These are phyloP conservation scores for Drosophila lacicola DNA, from an alignment of 2,888 invertebrate species.

Conservation along the genomic window DNA sequence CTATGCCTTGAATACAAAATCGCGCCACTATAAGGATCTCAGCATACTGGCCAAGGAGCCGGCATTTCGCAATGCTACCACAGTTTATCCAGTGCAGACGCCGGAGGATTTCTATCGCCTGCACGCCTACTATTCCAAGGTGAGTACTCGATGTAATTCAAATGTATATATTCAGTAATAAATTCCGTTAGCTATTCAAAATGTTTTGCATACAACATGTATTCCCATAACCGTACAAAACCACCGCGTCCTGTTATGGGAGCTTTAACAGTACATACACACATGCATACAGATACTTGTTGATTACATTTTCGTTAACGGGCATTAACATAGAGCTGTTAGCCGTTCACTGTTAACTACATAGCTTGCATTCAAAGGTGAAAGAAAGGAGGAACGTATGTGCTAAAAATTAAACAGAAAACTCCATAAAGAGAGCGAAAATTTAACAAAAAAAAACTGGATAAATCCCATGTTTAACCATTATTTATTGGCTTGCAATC, in stretches of 20 bases:
- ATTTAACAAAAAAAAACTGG: too few relatives aligned
- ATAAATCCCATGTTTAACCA: too few relatives aligned
- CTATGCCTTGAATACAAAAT: slow-evolving; percentile 76
- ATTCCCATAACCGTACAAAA: too few relatives aligned
- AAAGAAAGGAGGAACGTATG: too few relatives aligned
- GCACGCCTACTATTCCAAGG: slow-evolving; percentile 90
- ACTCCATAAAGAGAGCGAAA: too few relatives aligned
- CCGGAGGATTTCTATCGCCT: slow-evolving; percentile 89
- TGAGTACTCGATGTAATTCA: slow-evolving; percentile 79
- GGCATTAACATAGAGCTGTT: slow-evolving; percentile 20
- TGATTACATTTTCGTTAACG: background rate
- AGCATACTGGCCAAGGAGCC: slow-evolving; percentile 83
- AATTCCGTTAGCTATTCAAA: background rate
- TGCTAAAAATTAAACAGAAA: too few relatives aligned
- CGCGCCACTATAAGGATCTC: slow-evolving; percentile 85
- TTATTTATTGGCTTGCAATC: too few relatives aligned
- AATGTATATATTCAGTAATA: background rate
- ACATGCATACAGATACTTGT: too few relatives aligned
- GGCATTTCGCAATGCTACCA: slow-evolving; percentile 87
- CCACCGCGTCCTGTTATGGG: too few relatives aligned
- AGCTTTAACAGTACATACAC: too few relatives aligned
- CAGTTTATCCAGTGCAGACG: slow-evolving; percentile 88
- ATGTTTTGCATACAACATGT: too few relatives aligned
- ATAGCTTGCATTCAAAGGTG: too few relatives aligned
- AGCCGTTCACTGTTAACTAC: background rate